phyloP scores from a whole-genome alignment of 2,888 invertebrate species.

The Eupithecia vulgata region DNA sequence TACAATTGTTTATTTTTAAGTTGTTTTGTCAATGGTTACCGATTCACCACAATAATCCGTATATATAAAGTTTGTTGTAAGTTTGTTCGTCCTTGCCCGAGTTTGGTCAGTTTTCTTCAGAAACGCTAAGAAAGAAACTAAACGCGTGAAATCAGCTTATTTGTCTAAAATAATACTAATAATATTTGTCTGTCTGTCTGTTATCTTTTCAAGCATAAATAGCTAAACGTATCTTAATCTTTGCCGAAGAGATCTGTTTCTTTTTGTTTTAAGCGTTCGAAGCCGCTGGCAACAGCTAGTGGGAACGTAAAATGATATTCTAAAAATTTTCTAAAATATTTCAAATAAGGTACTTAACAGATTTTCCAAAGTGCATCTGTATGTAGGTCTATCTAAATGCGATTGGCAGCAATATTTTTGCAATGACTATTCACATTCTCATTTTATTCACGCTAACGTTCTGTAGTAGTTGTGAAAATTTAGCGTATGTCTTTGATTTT shows the following conservation, averaged over 20 bases:
- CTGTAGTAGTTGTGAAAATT: background rate
- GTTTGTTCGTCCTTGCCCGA: slow-evolving; percentile 11
- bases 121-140: background rate
- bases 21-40: slow-evolving; percentile 32
- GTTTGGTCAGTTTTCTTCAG: background rate
- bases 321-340: background rate
- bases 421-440: background rate
- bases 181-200: background rate
- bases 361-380: background rate
- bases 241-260: background rate
- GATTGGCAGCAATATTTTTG: background rate
- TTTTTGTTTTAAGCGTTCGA: too few species aligned
- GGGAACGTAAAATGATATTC: too few species aligned
- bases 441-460: background rate
- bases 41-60: slow-evolving; percentile 26
- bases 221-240: background rate
- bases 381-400: too few species aligned
- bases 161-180: too few species aligned
- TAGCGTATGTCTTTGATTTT: background rate
- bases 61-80: slow-evolving; percentile 8
- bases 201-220: background rate
- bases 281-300: slow-evolving; percentile 4
- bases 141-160: background rate
- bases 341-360: background rate
- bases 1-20: slow-evolving; percentile 11